phyloP scores from a whole-genome alignment of 2,113 vertebrate species.

The Actinemys pallida region DNA sequence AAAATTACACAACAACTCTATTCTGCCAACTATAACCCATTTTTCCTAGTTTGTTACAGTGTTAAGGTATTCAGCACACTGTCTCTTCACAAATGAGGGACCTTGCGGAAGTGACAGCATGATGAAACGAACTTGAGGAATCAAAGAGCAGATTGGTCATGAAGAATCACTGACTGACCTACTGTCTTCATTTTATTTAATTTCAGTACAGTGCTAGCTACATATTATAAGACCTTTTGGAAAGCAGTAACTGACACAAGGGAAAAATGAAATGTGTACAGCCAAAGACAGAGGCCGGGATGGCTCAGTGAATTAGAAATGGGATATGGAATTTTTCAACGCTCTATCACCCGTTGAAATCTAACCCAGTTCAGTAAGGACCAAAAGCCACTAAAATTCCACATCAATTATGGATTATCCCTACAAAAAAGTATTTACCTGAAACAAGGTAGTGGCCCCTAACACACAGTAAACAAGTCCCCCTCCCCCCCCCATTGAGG shows the following conservation, averaged over 20 bases:
- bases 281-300: neutral
- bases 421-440: neutral
- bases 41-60: neutral
- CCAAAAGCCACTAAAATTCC: neutral
- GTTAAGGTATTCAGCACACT: neutral
- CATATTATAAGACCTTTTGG: neutral
- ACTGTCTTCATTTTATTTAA: constrained; percentile 19
- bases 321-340: neutral
- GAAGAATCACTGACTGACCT: constrained; percentile 1
- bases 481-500: too few species aligned
- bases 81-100: constrained; percentile 2
- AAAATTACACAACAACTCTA: neutral
- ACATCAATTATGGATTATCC: neutral
- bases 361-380: neutral
- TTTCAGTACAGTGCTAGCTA: neutral
- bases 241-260: neutral
- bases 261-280: neutral
- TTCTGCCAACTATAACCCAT: neutral
- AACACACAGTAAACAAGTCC: neutral
- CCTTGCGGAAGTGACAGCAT: neutral
- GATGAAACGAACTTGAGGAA: neutral
- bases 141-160: neutral
- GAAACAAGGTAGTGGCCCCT: neutral
- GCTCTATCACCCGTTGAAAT: neutral
- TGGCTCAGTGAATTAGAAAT: neutral